Base-by-base conservation (phyloP, 2,113 vertebrate species). In the Empidonax traillii region DNA sequence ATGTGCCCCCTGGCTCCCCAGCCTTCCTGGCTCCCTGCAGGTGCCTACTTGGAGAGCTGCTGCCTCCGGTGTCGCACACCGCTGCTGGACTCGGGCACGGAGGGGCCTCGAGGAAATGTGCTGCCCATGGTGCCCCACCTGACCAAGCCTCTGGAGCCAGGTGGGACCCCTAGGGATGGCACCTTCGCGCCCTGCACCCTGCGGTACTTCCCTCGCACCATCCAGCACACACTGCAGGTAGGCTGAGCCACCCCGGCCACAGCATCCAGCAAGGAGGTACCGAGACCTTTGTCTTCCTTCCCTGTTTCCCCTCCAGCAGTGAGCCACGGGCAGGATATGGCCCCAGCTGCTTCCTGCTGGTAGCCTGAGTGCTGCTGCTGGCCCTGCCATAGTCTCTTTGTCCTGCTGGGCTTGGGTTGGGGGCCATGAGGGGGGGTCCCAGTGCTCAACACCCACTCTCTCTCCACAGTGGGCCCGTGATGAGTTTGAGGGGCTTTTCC, bases 191-290 rank as follows among this genome's bases (percentile, higher is more conserved):
- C 98, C 56, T 99, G 99, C 77, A 99, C 99, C 1, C 82, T 99
- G 51, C 98, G 98, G 78, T 89, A 98, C 97, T 99, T 99, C 86
- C 99, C 99, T 47, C 95, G 94, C 89, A 97, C 97, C 71, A 98
- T 98, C 14, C 98, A 98, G 96, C 99, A 99, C 92, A 98, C 98
- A 0, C 89, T 99, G 56, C 99, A 99, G 98, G 99, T 99, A 86
- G 68, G 83, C 58, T 87, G 61, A 30, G 61, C 63, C 0, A 0
- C 1, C 2, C 39, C 1, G 5, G 69, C n/a, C 43, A 61, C 11
- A 6, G 47, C 52, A 52, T 51, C n/a, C 12, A 14, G 33, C 0
- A 0, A 84, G 33, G 52, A 68, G n/a, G 23, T 49, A 62, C 49
- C 0, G 5, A 14, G 37, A 79, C 82, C 73, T 92, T 92, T 81